Evolutionary conservation across 2,888 invertebrate species (phyloP), one percentile per base, ranked within the genome.

Genomic region (Drosophila subquinaria): DNA sequence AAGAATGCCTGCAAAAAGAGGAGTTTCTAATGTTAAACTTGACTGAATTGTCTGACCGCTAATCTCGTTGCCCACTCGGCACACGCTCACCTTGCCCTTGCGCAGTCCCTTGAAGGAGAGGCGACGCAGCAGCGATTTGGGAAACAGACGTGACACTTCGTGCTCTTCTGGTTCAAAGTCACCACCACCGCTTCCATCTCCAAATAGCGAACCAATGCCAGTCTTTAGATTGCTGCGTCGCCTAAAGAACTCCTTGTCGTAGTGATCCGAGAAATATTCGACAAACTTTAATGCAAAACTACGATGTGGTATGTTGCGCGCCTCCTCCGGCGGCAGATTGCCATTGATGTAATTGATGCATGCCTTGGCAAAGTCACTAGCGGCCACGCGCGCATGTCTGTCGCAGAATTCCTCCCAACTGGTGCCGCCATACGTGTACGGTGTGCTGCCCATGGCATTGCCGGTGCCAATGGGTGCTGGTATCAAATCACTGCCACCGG

Each of bases 51-150:
- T 51, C 53, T 59, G 33, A 3, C 35, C 15, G n/a, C 3, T 3
- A 5, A 2, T 8, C 11, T 8, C 10, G 48, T 17, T 20, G 20
- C 0, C 15, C 27, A 13, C 11, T 40, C n/a, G 42, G 38, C 33
- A 15, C 20, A 4, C 43, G 47, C 89, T 83, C 84, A 82, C 96
- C 96, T 95, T 96, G 91, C 96, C 96, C 90, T 95, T 96, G 69
- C 97, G 95, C 57, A 98, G 93, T 69, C 97, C 97, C 92, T 97
- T 97, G 87, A 98, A 97, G 27, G 98, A 98, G 73, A 98, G 94
- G 82, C 98, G 94, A 82, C 97, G 94, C 90, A 97, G 96, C 92
- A 98, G 97, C 3, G 97, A 96, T 91, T 97, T 97, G 84, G 96
- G 96, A 79, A 95, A 95, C 57, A 96, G 95, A 93, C 96, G 97